Conservation (phyloP, 2,888 invertebrate species). For the Stenchaetothrips biformis region DNA sequence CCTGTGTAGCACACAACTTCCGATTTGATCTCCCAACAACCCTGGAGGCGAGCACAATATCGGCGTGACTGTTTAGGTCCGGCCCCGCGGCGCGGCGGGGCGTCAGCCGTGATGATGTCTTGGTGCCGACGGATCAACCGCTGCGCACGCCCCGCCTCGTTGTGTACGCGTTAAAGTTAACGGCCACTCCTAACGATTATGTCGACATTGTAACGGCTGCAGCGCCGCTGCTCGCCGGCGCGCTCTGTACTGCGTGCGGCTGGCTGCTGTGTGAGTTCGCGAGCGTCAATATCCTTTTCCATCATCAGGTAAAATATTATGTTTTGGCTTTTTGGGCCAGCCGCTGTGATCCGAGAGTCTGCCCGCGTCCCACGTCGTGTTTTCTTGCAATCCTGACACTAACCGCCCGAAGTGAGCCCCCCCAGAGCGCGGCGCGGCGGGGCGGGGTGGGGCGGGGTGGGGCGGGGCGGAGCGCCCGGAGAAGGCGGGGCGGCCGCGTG, state of each 20-base stretch:
- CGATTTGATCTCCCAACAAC: too few relatives aligned
- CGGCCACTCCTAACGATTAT: slow-evolving; percentile 16
- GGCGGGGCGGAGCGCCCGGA: background rate
- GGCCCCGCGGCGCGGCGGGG: background rate
- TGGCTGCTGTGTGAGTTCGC: background rate
- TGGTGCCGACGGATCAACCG: too few relatives aligned
- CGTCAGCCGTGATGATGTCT: too few relatives aligned
- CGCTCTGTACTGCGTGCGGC: background rate
- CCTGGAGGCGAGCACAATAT: background rate
- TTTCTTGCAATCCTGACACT: too few relatives aligned
- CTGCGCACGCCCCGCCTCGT: background rate
- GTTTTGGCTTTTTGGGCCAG: background rate
- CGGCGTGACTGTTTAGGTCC: background rate
- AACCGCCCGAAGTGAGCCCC: too few relatives aligned
- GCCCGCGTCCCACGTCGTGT: too few relatives aligned
- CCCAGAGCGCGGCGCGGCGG: background rate
- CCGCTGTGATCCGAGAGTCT: too few relatives aligned
- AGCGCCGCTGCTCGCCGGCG: background rate
- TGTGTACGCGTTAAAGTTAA: slow-evolving; percentile 4
- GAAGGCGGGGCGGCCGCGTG: background rate
- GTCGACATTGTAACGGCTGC: slow-evolving; percentile 14
- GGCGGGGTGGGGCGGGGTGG: background rate
- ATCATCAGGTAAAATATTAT: background rate
- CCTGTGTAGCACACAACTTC: too few relatives aligned
- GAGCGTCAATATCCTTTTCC: background rate